Evolutionary conservation across 2,888 invertebrate genomes (phyloP), one percentile per base, ranked within the genome.

Genomic region (Hartigia nigra): DNA sequence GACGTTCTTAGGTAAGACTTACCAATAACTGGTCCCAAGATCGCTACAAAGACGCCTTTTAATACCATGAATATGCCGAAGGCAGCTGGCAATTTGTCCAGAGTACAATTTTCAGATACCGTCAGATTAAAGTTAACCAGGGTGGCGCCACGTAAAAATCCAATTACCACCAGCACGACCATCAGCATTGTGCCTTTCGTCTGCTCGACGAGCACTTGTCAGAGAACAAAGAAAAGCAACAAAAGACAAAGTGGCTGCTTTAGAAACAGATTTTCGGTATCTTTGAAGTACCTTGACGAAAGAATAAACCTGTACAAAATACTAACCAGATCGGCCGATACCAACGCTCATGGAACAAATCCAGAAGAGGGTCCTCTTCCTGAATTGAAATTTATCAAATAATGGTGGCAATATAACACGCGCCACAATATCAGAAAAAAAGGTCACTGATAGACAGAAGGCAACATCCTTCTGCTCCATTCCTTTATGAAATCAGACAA

Each of bases 1-100:
- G 0, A 9, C 4, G 55, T 23, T 5, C 1, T 9, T 2, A 55
- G 23, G 1, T 9, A 72, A 34, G 31, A 31, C 84, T 76, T 81
- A 89, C 89, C 89, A 31, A 89, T 80, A 31, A 96, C 82, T 1
- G 96, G 96, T 78, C 96, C 96, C 83, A 96, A 93, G 14, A 92
- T 90, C 14, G 95, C 94, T 4, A 96, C 95, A 84, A 95, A 94
- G 3, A 95, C 90, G 12, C 96, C 96, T 88, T 96, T 96, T 86
- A 95, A 95, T 82, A 96, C 95, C 94, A 96, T 95, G 86, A 95
- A 96, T 87, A 96, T 92, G 31, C 96, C 96, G 88, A 96, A 96
- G 14, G 96, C 96, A 11, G 95, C 95, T 0, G 96, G 96, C 81
- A 96, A 90, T 87, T 95, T 95, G 88, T 96, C 95, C 83, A 93